Conservation (phyloP, 30 jellyfish, hydroid and myxozoan genomes). For the Nemopilema nomurai region DNA sequence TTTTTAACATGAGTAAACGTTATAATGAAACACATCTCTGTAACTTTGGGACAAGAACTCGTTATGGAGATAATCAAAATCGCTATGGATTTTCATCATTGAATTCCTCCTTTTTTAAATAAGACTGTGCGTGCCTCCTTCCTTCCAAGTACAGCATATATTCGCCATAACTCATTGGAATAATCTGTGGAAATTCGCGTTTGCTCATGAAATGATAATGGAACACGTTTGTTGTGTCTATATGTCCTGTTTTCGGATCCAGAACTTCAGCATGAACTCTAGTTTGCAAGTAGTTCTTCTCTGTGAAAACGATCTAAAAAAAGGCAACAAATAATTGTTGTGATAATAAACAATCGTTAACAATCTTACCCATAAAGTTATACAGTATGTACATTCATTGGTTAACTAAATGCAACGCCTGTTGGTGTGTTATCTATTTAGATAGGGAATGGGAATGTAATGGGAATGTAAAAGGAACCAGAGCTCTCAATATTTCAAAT, state of each 20-base stretch:
- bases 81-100: not conserved
- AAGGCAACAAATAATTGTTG: not conserved
- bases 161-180: conserved; percentile 93
- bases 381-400: too few relatives aligned
- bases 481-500: too few relatives aligned
- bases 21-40: not conserved
- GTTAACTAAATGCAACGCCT: too few relatives aligned
- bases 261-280: conserved; percentile 94
- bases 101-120: not conserved
- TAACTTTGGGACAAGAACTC: not conserved
- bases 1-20: too few relatives aligned
- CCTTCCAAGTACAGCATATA: conserved; percentile 93
- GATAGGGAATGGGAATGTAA: too few relatives aligned
- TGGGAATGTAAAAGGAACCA: too few relatives aligned
- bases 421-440: too few relatives aligned
- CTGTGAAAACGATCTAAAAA: conserved; percentile 79
- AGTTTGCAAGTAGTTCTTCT: conserved; percentile 69
- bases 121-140: conserved; percentile 49
- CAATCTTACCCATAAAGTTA: too few relatives aligned
- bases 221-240: conserved; percentile 79
- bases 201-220: conserved; percentile 86
- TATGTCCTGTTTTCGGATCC: conserved; percentile 83
- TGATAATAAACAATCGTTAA: too few relatives aligned
- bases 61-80: too few relatives aligned
- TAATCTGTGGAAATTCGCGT: conserved; percentile 61